Percentiles rank a stretch among this genome's conserved stretches.
These are phyloP conservation scores for Pinna nobilis DNA, from an alignment of 1,140 invertebrate species.

Conservation along the genomic window DNA sequence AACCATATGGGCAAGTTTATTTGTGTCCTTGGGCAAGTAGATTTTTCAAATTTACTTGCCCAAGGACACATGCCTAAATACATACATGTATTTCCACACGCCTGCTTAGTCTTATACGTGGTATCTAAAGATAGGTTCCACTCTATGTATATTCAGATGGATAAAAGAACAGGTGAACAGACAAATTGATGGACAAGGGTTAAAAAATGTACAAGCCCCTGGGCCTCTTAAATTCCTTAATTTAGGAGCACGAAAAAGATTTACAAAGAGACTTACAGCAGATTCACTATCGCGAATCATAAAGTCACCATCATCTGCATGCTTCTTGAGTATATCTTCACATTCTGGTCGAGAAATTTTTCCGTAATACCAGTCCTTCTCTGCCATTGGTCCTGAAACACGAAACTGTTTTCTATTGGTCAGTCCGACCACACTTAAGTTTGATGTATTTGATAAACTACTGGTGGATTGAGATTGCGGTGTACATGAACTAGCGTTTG, in stretches of 20 bases:
- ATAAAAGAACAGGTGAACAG: too few species aligned
- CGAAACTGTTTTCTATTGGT: slow-evolving; percentile 66
- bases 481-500: slow-evolving; percentile 62
- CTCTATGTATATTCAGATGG: too few species aligned
- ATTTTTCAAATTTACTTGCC: too few species aligned
- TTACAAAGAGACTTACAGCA: slow-evolving; percentile 85
- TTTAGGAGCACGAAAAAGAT: not conserved
- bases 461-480: slow-evolving; percentile 73
- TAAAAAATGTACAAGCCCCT: too few species aligned
- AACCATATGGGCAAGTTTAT: too few species aligned
- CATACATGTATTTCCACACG: not conserved
- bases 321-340: slow-evolving; percentile 94
- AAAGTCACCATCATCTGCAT: slow-evolving; percentile 98
- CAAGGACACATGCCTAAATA: too few species aligned
- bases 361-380: slow-evolving; percentile 93
- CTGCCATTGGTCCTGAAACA: slow-evolving; percentile 67
- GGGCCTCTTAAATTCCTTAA: too few species aligned
- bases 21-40: too few species aligned
- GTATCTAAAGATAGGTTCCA: not conserved
- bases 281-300: slow-evolving; percentile 99
- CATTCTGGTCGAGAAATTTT: slow-evolving; percentile 95
- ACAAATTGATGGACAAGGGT: too few species aligned
- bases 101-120: too few species aligned
- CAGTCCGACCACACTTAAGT: slow-evolving; percentile 49
- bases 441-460: slow-evolving; percentile 69